These are phyloP conservation scores for Orthosia incerta DNA, from an alignment of 2,888 invertebrate genomes.

Conservation along the genomic window DNA sequence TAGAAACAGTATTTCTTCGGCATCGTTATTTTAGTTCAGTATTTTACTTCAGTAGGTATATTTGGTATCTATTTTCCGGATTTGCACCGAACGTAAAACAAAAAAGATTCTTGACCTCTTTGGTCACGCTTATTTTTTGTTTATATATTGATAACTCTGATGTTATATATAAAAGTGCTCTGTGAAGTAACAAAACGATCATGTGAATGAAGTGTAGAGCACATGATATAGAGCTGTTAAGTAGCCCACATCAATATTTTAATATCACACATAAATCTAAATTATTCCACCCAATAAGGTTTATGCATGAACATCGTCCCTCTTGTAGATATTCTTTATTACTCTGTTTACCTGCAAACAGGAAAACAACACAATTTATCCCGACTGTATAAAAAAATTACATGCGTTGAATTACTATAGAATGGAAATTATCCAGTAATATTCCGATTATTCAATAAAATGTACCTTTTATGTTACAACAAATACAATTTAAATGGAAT, in stretches of 20 bases:
- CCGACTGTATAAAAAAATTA: constrained; percentile 37
- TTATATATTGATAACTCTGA: constrained; percentile 24
- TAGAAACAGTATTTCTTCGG: constrained; percentile 7
- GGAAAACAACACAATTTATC: constrained; percentile 46
- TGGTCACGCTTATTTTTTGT: constrained; percentile 21
- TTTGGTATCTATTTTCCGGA: constrained; percentile 37
- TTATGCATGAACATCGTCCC: constrained; percentile 8
- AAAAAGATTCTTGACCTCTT: constrained; percentile 36
- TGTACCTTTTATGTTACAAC: constrained; percentile 2
- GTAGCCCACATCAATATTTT: neutral
- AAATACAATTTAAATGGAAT: neutral
- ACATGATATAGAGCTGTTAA: constrained; percentile 5
- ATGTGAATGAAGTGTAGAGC: constrained; percentile 17
- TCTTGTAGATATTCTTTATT: constrained; percentile 29
- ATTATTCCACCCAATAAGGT: constrained; percentile 2
- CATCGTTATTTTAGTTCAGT: constrained; percentile 7
- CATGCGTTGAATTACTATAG: constrained; percentile 21
- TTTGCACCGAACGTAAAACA: constrained; percentile 39
- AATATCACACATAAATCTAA: constrained; percentile 6
- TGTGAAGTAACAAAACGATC: constrained; percentile 7
- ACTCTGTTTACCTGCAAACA: constrained; percentile 44
- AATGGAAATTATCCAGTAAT: constrained; percentile 21
- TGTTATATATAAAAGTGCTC: constrained; percentile 22
- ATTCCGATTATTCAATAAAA: constrained; percentile 15
- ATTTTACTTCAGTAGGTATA: constrained; percentile 28